Evolutionary conservation across 2,113 vertebrate species (phyloP), one percentile per base, ranked within the genome.

Genomic region (Garra rufa): DNA sequence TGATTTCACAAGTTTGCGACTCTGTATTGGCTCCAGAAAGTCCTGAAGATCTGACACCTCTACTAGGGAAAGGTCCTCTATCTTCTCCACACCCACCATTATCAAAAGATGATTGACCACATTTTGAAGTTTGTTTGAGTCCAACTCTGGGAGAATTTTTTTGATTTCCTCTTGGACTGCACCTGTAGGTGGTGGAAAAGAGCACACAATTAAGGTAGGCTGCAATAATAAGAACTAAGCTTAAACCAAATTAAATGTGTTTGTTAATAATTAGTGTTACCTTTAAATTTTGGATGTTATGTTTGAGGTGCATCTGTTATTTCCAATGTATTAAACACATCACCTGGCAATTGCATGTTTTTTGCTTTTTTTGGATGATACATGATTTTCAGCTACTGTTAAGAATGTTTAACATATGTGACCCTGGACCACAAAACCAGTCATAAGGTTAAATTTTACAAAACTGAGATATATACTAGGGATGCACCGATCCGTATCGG

Each of bases 21-120:
- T 55, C 9, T 82, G 79, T 38, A 70, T 82, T 9, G 79, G 79
- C 8, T 82, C 79, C 79, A 82, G 21, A 17, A 82, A 41, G 48
- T 52, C 61, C 21, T 82, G 26, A 24, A 82, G 28, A 82, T 82
- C 79, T 6, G 65, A 34, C n/a, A 70, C 79, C 30, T 81, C 79
- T 38, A 82, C 79, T 50, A 70, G 24, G 46, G 63, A 70, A 55
- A 82, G 79, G 30, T 82, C 79, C 11, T 82, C 79, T 0, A 24
- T 55, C 46, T 82, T 82, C 48, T 82, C 79, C 63, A 81, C 79
- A 14, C 79, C 79, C 63, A 82, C 65, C 65, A 70, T 63, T 55
- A 55, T 41, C 17, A 26, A 38, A 48, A 82, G 79, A 70, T 82
- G 79, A 52, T 26, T 82, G 46, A 82, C 65, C 79, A 82, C 28